These are phyloP conservation scores for Myrmophylax atrothorax DNA, from an alignment of 2,113 vertebrate species.

Conservation along the genomic window DNA sequence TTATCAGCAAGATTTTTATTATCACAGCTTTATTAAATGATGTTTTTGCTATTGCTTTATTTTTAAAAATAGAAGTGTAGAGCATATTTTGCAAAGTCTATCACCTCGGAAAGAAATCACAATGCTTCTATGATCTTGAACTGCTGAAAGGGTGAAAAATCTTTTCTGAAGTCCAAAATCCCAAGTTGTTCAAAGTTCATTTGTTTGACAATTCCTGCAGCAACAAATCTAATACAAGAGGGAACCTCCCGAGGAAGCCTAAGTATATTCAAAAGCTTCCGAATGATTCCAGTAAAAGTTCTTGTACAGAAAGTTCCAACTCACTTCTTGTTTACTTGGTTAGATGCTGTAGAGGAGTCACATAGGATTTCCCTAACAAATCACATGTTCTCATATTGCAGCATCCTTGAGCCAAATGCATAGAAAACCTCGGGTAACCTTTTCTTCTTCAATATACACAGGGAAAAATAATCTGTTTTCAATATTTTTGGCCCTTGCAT, in stretches of 20 bases:
- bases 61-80: background rate
- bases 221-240: background rate
- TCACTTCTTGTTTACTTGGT: constrained; percentile 67
- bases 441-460: constrained; percentile 24
- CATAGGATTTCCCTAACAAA: constrained; percentile 66
- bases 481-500: constrained; percentile 4
- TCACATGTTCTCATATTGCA: constrained; percentile 36
- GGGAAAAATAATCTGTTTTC: constrained; percentile 4
- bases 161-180: background rate
- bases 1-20: background rate
- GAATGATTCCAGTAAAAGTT: constrained; percentile 45
- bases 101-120: background rate
- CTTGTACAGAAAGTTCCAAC: constrained; percentile 62
- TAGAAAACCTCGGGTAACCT: constrained; percentile 57
- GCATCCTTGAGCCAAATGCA: constrained; percentile 53
- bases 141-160: background rate
- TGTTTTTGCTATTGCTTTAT: background rate
- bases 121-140: background rate
- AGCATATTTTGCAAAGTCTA: background rate
- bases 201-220: background rate
- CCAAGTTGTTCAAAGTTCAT: background rate
- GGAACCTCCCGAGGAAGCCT: background rate
- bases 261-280: constrained; percentile 8
- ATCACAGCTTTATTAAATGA: background rate
- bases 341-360: constrained; percentile 50